Percentiles rank a stretch among this genome's conserved stretches.
phyloP scores from a whole-genome alignment of 23 tunicate genomes.

The Trididemnum clinides region DNA sequence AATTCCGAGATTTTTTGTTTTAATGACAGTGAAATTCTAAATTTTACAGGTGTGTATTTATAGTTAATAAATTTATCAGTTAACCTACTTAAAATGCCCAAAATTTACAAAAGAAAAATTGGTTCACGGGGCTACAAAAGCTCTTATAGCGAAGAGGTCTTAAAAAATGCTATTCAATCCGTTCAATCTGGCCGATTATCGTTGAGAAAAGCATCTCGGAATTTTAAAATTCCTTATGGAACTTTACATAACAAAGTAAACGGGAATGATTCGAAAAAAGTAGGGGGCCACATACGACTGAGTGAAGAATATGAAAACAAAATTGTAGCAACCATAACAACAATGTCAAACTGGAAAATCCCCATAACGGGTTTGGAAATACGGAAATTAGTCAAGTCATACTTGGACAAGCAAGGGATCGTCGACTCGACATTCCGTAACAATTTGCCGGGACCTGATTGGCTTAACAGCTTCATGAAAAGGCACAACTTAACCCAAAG shows the following conservation, averaged over 20 bases:
- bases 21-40: too few relatives aligned
- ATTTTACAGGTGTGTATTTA: too few relatives aligned
- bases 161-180: background rate
- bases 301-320: background rate
- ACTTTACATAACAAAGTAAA: background rate
- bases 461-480: background rate
- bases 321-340: background rate
- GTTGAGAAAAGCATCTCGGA: constrained; percentile 1
- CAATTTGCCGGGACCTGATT: constrained; percentile 15
- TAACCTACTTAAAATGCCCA: constrained; percentile 3
- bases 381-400: background rate
- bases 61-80: too few relatives aligned
- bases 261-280: background rate
- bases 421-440: background rate
- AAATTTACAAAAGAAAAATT: background rate
- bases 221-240: constrained; percentile 21
- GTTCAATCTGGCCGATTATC: background rate
- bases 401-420: background rate
- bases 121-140: background rate
- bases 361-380: background rate
- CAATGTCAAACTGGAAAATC: constrained; percentile 1
- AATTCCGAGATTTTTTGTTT: too few relatives aligned
- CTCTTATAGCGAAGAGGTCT: background rate
- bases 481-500: constrained; percentile 9
- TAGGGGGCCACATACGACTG: background rate